Evolutionary conservation across 2,888 invertebrate species (phyloP), one percentile per base, ranked within the genome.

Genomic region (Chesias legatella): DNA sequence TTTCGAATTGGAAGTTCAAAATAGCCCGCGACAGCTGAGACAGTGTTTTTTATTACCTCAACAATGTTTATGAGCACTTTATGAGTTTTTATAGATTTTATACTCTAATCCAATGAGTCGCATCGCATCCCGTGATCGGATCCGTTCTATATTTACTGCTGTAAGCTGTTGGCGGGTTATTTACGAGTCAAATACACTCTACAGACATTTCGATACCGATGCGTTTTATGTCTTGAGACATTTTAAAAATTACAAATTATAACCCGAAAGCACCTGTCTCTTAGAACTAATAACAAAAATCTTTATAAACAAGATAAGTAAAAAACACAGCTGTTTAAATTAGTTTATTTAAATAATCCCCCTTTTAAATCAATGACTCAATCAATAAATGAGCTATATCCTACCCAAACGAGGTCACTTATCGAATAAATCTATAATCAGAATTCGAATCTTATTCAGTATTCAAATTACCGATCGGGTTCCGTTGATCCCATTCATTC

Each of bases 21-120:
- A 86, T 86, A 86, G 80, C 83, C 39, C 79, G 73, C 83, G 85
- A 85, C 86, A 86, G 88, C 86, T 86, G 88, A 86, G 76, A 80
- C 83, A 77, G 78, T 75, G 74, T 80, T 86, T 84, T 86, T 88
- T 86, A 85, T 83, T 81, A 73, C 84, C 78, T 77, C 79, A 82
- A 73, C 78, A 79, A 76, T 83, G 85, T 86, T 88, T 86, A 86
- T 82, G 83, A 84, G 76, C 84, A 80, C 84, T 86, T 84, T 84
- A 84, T 82, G 78, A 79, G 81, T 78, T 83, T 79, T 80, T 82
- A 82, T 84, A 84, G 81, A 81, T 84, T 81, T 79, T 81, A 81
- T 83, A 73, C 77, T 73, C 71, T 76, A 73, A 79, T 76, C 74
- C 73, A 73, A 77, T 74, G 79, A 74, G 49, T 41, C 44, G 76